Percentiles rank a stretch among this genome's conserved stretches.
Conservation (phyloP, 2,113 vertebrate species). For the Archilochus colubris region DNA sequence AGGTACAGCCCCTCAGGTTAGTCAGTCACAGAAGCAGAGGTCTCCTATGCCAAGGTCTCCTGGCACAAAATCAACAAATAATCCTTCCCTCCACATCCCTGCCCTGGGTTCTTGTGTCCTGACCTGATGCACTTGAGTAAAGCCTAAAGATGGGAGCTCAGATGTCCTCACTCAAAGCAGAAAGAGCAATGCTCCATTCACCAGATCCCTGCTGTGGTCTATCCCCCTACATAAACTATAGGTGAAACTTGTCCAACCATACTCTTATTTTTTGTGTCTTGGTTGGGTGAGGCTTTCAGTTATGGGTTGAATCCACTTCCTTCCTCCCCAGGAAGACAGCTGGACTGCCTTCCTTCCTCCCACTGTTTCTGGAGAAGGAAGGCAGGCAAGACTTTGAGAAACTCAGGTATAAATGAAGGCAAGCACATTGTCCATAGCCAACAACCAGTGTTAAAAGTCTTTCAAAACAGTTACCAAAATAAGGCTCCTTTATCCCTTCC, state of each 20-base stretch:
- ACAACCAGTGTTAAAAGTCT: neutral
- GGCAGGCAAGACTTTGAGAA: neutral
- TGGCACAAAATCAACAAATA: rapidly evolving
- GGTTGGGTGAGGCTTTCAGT: neutral
- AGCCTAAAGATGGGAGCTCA: neutral
- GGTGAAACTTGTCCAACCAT: neutral
- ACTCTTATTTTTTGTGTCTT: neutral
- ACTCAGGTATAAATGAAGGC: neutral
- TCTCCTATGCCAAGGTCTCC: no score
- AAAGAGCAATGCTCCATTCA: neutral
- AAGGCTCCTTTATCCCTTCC: neutral
- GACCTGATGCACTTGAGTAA: neutral
- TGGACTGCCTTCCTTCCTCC: neutral
- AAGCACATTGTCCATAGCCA: neutral
- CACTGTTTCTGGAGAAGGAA: neutral
- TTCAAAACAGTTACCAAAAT: neutral
- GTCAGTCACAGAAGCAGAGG: neutral
- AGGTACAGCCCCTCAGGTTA: neutral
- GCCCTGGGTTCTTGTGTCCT: neutral
- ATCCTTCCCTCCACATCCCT: rapidly evolving
- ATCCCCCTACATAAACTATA: neutral
- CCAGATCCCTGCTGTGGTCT: neutral
- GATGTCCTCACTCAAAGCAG: neutral
- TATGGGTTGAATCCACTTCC: neutral
- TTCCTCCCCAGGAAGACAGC: neutral